These are phyloP conservation scores for Clarias laeviceps DNA, from an alignment of 2,797 vertebrate species.

Conservation along the genomic window DNA sequence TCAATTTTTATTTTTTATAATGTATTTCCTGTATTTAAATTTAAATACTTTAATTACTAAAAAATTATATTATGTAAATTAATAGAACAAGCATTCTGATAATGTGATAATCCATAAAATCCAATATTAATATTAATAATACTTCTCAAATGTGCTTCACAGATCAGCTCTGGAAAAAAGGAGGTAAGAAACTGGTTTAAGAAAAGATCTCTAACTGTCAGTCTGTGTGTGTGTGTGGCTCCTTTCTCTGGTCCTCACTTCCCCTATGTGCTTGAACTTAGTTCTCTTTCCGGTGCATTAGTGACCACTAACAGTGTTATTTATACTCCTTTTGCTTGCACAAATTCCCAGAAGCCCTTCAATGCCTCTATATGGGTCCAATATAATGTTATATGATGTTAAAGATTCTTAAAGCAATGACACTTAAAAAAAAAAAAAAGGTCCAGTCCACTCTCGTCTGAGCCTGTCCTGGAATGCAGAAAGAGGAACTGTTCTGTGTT, in stretches of 20 bases:
- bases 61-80: background rate
- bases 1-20: too few relatives aligned
- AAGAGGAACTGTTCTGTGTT: background rate
- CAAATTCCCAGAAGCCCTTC: background rate
- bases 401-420: background rate
- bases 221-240: slow-evolving; percentile 22
- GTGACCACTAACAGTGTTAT: slow-evolving; percentile 27
- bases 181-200: background rate
- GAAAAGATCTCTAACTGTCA: background rate
- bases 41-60: background rate
- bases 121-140: background rate
- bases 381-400: too few relatives aligned
- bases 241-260: slow-evolving; percentile 17
- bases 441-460: background rate
- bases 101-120: background rate
- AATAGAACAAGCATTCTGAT: background rate
- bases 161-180: slow-evolving; percentile 16
- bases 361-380: background rate
- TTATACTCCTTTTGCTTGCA: slow-evolving; percentile 13
- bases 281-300: background rate
- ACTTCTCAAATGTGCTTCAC: background rate
- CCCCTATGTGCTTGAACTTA: background rate
- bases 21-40: background rate
- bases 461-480: background rate
- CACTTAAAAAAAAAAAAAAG: background rate